A percentile compares a stretch with the other conserved stretches of the same genome.
phyloP scores from a whole-genome alignment of 2,888 invertebrate species.

The Euzetes globulus region DNA sequence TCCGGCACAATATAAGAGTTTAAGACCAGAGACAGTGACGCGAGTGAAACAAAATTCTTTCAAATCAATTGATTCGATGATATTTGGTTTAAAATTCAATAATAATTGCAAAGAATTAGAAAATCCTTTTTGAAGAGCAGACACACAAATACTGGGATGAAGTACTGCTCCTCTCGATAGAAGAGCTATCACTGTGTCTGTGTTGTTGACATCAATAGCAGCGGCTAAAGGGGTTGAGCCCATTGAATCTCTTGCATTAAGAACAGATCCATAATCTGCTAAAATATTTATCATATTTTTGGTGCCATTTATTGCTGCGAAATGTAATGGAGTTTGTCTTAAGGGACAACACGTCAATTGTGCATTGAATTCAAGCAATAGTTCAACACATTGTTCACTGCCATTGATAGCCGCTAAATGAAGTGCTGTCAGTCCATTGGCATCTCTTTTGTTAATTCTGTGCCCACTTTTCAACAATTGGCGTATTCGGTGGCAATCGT shows the following conservation, averaged over 20 bases:
- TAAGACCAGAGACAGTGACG: not conserved
- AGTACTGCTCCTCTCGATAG: constrained; percentile 1
- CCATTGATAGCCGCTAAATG: constrained; percentile 23
- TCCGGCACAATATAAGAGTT: not conserved
- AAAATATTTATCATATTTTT: constrained; percentile 10
- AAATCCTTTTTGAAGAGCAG: not conserved
- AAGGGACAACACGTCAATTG: not conserved
- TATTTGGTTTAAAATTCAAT: constrained; percentile 10
- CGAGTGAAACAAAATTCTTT: constrained; percentile 12
- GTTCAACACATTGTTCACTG: constrained; percentile 11
- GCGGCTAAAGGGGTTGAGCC: not conserved
- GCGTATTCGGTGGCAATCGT: not conserved
- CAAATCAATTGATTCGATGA: not conserved
- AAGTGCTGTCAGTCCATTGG: constrained; percentile 13
- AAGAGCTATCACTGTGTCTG: not conserved
- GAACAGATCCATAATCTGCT: not conserved
- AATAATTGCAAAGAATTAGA: not conserved
- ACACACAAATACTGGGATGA: not conserved
- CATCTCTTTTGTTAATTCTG: constrained; percentile 9
- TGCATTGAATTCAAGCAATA: not conserved
- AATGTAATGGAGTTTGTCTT: constrained; percentile 6
- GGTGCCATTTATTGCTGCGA: constrained; percentile 8
- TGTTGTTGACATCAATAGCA: not conserved
- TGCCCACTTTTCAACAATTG: not conserved
- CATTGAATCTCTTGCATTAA: constrained; percentile 13